A percentile compares a stretch with the other conserved stretches of the same genome.
These are phyloP conservation scores for Sericinus montela DNA, from an alignment of 2,888 invertebrate genomes.

Conservation along the genomic window DNA sequence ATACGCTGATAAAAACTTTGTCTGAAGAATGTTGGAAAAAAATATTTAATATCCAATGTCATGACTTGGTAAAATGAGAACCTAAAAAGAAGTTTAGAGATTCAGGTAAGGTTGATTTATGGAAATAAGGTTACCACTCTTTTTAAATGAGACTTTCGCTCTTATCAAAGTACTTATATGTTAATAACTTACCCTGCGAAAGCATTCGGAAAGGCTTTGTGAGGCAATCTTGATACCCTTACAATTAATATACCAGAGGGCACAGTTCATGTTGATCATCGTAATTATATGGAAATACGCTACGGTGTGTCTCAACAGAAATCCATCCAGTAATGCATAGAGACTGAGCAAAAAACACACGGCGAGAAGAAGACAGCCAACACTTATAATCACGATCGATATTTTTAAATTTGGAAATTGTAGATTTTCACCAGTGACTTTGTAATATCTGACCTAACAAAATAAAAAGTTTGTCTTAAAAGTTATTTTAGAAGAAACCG, in stretches of 20 bases:
- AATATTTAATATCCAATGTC: too few species aligned
- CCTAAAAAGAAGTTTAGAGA: too few species aligned
- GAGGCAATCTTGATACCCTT: slow-evolving; percentile 82
- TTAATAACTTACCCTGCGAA: slow-evolving; percentile 55
- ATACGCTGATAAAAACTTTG: too few species aligned
- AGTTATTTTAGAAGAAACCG: too few species aligned
- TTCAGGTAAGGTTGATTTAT: too few species aligned
- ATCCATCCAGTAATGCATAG: slow-evolving; percentile 81
- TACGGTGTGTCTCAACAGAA: slow-evolving; percentile 80
- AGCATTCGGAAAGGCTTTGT: slow-evolving; percentile 73
- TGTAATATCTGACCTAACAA: slow-evolving; percentile 72
- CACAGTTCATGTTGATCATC: slow-evolving; percentile 86
- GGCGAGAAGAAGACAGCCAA: slow-evolving; percentile 81
- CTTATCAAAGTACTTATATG: too few species aligned
- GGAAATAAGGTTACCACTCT: too few species aligned
- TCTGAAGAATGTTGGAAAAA: too few species aligned
- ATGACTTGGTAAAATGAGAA: too few species aligned
- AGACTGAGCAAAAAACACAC: slow-evolving; percentile 80
- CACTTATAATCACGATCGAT: slow-evolving; percentile 80
- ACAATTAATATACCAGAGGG: slow-evolving; percentile 85
- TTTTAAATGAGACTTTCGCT: too few species aligned
- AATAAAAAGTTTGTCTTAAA: not conserved
- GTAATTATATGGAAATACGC: slow-evolving; percentile 84
- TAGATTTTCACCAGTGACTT: slow-evolving; percentile 79
- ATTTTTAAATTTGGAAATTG: slow-evolving; percentile 81